These are phyloP conservation scores for Uromys caudimaculatus DNA, from an alignment of 2,797 vertebrate species.

Conservation along the genomic window DNA sequence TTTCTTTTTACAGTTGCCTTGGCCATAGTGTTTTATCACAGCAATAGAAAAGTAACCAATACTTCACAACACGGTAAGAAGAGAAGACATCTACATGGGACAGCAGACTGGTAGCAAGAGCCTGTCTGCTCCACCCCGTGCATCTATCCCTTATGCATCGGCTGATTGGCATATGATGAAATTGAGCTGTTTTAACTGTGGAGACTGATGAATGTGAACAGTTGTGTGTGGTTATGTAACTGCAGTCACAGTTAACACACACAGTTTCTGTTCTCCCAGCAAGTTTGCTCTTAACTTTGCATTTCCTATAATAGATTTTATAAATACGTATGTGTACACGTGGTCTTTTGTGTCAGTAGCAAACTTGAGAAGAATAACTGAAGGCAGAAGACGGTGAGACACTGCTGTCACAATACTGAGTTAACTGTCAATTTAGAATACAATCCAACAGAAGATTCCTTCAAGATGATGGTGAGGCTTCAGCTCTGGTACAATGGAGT, in stretches of 20 bases:
- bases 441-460: background rate
- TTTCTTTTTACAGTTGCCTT: background rate
- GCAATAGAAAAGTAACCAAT: background rate
- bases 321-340: background rate
- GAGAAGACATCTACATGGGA: background rate
- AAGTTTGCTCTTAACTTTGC: slow-evolving; percentile 12
- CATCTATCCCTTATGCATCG: background rate
- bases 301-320: slow-evolving; percentile 7
- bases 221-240: background rate
- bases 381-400: background rate
- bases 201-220: slow-evolving; percentile 1
- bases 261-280: background rate
- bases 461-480: background rate
- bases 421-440: slow-evolving; percentile 51
- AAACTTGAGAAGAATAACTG: slow-evolving; percentile 34
- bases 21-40: background rate
- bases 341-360: slow-evolving; percentile 23
- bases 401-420: slow-evolving; percentile 7
- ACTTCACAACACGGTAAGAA: background rate
- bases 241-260: background rate
- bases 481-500: background rate
- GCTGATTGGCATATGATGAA: background rate
- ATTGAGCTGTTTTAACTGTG: background rate
- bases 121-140: background rate
- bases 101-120: background rate